Percentiles rank a stretch among this genome's conserved stretches.
Conservation (phyloP, 2,797 vertebrate genomes). For the Geotrypetes seraphini region DNA sequence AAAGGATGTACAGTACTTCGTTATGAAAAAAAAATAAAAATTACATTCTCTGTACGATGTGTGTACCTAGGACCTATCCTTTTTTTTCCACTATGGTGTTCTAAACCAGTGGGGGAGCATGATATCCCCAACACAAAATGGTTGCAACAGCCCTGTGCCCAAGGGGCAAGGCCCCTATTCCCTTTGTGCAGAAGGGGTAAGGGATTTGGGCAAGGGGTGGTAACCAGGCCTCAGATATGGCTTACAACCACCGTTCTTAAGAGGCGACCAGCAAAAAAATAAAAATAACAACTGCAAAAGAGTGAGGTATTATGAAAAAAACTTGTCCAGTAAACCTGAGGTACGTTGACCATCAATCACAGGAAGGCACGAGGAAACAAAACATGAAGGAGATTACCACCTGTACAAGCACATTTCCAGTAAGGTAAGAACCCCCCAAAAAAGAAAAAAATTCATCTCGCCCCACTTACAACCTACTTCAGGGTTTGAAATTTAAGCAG, state of each 20-base stretch:
- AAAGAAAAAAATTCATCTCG: constrained; percentile 78
- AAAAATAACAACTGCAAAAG: constrained; percentile 68
- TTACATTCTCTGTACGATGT: no score
- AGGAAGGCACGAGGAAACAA: constrained; percentile 70
- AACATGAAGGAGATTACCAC: constrained; percentile 50
- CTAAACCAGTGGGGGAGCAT: constrained; percentile 59
- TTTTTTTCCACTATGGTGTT: constrained; percentile 57
- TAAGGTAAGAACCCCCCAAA: constrained; percentile 71
- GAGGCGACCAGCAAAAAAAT: constrained; percentile 48
- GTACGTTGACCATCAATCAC: constrained; percentile 82
- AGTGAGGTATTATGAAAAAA: constrained; percentile 85
- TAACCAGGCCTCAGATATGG: constrained; percentile 1
- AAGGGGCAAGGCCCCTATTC: no score
- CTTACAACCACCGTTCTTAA: not conserved
- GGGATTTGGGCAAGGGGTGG: not conserved
- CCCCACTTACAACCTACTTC: constrained; percentile 89
- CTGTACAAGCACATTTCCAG: constrained; percentile 92
- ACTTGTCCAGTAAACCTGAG: constrained; percentile 95
- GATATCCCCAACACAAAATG: constrained; percentile 31
- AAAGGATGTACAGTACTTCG: no score
- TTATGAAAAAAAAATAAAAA: no score
- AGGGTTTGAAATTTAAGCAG: constrained; percentile 92
- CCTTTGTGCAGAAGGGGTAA: not conserved
- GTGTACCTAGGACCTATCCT: no score
- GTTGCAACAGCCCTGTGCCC: constrained; percentile 4